phyloP scores from a whole-genome alignment of 2,888 invertebrate genomes.

The Platerodrilus igneus region DNA sequence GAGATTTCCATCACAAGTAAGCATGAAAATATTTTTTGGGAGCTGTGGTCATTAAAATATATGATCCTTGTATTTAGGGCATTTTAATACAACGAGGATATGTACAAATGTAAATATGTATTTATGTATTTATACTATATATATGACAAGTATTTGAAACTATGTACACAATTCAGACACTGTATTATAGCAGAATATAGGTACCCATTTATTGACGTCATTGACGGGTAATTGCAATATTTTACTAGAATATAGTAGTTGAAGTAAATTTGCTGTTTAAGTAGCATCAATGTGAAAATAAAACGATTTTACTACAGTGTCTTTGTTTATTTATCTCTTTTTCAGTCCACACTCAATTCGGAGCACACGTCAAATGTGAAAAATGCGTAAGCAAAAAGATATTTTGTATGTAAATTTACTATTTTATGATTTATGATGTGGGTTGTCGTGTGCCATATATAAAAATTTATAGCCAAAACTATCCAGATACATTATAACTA shows the following conservation, averaged over 20 bases:
- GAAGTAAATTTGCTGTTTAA: conserved; percentile 39
- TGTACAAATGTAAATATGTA: conserved; percentile 24
- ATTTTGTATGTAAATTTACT: conserved; percentile 18
- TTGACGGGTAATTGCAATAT: conserved; percentile 46
- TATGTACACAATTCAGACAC: conserved; percentile 19
- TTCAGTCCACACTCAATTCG: no score
- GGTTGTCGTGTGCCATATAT: conserved; percentile 11
- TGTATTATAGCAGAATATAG: conserved; percentile 20
- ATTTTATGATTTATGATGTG: conserved; percentile 15
- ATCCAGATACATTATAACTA: conserved; percentile 15
- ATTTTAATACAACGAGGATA: conserved; percentile 14
- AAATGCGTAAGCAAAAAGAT: conserved; percentile 6
- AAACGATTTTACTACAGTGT: no score
- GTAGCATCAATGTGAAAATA: conserved; percentile 43
- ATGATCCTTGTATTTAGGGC: no score
- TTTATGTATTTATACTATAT: conserved; percentile 16
- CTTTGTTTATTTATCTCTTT: no score
- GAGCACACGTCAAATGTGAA: no score
- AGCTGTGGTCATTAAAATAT: no score
- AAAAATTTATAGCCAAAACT: conserved; percentile 19
- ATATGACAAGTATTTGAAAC: conserved; percentile 20
- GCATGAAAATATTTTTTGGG: no score
- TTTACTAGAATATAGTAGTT: conserved; percentile 39
- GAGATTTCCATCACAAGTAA: no score
- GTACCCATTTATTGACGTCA: conserved; percentile 35